Conservation (phyloP, 1,140 invertebrate genomes). For the Zaprionus kolodkinae region DNA sequence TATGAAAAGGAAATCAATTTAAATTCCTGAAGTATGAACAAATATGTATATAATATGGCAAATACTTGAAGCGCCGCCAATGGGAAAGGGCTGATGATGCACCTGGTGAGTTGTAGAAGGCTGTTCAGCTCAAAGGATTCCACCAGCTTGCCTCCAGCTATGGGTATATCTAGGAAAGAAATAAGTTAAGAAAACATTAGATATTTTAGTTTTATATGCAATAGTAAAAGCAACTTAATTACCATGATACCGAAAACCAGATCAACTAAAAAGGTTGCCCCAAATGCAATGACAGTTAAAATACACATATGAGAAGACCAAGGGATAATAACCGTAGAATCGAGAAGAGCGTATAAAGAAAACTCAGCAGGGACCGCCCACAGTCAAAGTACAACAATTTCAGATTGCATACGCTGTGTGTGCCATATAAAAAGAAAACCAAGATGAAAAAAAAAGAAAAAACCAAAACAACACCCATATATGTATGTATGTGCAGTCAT, state of each 20-base stretch:
- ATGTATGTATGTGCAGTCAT: conserved; percentile 55
- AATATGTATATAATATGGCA: conserved; percentile 7
- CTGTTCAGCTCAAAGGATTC: neutral
- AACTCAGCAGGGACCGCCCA: conserved; percentile 40
- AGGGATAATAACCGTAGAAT: neutral
- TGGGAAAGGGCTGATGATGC: neutral
- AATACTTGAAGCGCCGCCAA: neutral
- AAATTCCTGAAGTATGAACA: conserved; percentile 1
- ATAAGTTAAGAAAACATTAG: neutral
- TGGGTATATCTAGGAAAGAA: neutral
- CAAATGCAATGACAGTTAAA: conserved; percentile 8
- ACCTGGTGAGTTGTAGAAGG: neutral
- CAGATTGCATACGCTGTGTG: conserved; percentile 13
- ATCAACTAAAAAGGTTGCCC: neutral
- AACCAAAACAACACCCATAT: neutral
- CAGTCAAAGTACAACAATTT: conserved; percentile 34
- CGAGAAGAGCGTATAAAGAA: conserved; percentile 12
- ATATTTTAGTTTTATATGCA: neutral
- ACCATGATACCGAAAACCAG: neutral
- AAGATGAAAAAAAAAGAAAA: neutral
- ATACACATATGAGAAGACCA: neutral
- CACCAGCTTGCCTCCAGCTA: neutral
- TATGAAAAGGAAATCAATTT: conserved; percentile 23
- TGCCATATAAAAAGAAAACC: neutral
- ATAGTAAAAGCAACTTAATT: conserved; percentile 3